A percentile compares a stretch with the other conserved stretches of the same genome.
Evolutionary conservation across 2,113 vertebrate genomes (phyloP).

Genomic region (Nannobrachium achirus): DNA sequence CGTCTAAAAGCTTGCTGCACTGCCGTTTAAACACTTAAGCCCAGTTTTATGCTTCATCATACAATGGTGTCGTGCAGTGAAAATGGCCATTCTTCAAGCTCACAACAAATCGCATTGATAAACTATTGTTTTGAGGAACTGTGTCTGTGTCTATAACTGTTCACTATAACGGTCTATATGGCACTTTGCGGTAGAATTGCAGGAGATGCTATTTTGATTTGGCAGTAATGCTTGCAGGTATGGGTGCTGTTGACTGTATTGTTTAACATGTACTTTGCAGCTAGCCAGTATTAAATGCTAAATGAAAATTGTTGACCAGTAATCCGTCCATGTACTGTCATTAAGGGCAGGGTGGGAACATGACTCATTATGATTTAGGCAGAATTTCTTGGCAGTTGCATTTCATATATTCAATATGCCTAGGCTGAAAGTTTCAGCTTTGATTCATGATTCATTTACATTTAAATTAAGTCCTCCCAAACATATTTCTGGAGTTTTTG

Average conservation of each 20-base stretch:
- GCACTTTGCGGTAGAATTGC: no score
- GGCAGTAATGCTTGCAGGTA: no score
- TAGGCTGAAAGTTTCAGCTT: conserved; percentile 2
- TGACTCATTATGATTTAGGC: background rate
- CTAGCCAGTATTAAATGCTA: background rate
- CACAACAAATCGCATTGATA: no score
- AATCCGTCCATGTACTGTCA: conserved; percentile 1
- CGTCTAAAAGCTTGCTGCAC: conserved; percentile 28
- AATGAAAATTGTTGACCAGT: conserved; percentile 11
- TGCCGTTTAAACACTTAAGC: background rate
- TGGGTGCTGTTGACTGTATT: no score
- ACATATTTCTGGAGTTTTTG: conserved; percentile 35
- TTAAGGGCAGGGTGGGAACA: background rate
- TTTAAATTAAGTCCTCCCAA: conserved; percentile 63
- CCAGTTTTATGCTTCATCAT: no score
- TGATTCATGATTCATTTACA: conserved; percentile 63
- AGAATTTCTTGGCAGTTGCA: conserved; percentile 2
- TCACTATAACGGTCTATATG: no score
- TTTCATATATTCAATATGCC: conserved; percentile 9
- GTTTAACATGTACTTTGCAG: no score
- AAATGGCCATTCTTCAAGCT: no score
- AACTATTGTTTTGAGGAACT: no score
- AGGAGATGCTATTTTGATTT: no score
- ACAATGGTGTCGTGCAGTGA: no score
- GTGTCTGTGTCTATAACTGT: no score